Evolutionary conservation across 1,140 invertebrate genomes (phyloP).

Genomic region (Sycobia sp.): DNA sequence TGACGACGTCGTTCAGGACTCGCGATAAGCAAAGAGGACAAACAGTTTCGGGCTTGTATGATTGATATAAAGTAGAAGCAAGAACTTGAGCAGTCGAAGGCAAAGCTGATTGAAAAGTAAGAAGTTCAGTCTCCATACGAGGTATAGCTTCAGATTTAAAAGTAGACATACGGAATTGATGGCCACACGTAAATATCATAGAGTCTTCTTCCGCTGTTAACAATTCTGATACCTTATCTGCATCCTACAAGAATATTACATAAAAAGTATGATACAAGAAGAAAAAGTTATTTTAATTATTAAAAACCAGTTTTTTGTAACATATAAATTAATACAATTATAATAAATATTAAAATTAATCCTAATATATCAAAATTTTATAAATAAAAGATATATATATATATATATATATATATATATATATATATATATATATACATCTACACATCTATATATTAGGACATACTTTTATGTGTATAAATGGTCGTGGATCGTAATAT

Average conservation of each 20-base stretch:
- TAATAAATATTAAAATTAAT: too few relatives aligned
- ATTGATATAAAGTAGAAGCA: constrained; percentile 45
- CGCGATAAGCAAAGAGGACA: constrained; percentile 55
- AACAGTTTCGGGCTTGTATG: constrained; percentile 51
- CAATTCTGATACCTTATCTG: constrained; percentile 50
- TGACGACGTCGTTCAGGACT: constrained; percentile 39
- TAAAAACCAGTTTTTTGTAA: constrained; percentile 14
- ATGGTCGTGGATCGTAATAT: constrained; percentile 52
- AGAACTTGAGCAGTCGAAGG: constrained; percentile 55
- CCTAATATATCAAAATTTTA: neutral
- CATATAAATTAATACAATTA: neutral
- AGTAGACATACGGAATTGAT: constrained; percentile 53
- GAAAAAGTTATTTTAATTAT: too few relatives aligned
- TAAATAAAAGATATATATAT: neutral
- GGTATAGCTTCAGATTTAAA: constrained; percentile 54
- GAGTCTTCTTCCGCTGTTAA: constrained; percentile 51
- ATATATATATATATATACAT: neutral
- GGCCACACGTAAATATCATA: constrained; percentile 60
- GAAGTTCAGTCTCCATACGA: constrained; percentile 55
- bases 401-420: constrained; percentile 1
- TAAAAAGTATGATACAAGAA: too few relatives aligned
- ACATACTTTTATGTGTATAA: constrained; percentile 57
- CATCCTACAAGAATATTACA: constrained; percentile 42
- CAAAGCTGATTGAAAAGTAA: constrained; percentile 49
- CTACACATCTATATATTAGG: neutral